Conservation (phyloP, 1,140 invertebrate genomes). For the Cherax quadricarinatus region DNA sequence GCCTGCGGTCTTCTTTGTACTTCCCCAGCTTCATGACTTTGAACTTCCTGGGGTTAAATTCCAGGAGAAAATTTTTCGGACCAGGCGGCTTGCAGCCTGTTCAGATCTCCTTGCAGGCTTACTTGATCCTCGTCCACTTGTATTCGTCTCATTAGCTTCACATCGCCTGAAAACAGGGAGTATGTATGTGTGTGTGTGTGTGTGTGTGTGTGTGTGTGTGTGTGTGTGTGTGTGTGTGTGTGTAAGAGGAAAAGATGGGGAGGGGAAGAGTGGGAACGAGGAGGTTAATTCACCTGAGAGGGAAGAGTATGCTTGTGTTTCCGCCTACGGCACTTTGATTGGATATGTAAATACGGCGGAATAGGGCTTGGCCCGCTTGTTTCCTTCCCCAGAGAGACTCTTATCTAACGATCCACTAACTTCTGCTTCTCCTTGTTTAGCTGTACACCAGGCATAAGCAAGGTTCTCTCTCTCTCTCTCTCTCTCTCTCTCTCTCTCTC, state of each 20-base stretch:
- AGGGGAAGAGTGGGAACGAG: not conserved
- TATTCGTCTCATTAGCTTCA: too few species aligned
- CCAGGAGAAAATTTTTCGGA: too few species aligned
- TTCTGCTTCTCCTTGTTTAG: not conserved
- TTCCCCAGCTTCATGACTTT: too few species aligned
- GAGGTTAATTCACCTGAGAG: not conserved
- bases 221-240: not conserved
- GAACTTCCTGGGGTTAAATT: too few species aligned
- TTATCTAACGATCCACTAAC: slow-evolving; percentile 24
- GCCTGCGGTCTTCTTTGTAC: too few species aligned
- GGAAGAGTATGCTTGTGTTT: slow-evolving; percentile 5
- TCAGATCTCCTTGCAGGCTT: too few species aligned
- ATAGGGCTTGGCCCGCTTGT: slow-evolving; percentile 22
- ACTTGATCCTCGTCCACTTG: too few species aligned
- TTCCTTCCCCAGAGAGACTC: not conserved
- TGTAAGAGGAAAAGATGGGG: not conserved
- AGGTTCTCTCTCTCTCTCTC: not conserved
- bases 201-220: too few species aligned
- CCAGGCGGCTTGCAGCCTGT: too few species aligned
- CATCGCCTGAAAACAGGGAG: too few species aligned
- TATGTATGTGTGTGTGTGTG: too few species aligned
- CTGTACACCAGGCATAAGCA: slow-evolving; percentile 8
- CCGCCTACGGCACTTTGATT: slow-evolving; percentile 53
- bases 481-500: not conserved
- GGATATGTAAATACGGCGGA: slow-evolving; percentile 57